Percentiles rank a stretch among this genome's conserved stretches.
Conservation (phyloP, 2,797 vertebrate species). For the Alosa sapidissima region DNA sequence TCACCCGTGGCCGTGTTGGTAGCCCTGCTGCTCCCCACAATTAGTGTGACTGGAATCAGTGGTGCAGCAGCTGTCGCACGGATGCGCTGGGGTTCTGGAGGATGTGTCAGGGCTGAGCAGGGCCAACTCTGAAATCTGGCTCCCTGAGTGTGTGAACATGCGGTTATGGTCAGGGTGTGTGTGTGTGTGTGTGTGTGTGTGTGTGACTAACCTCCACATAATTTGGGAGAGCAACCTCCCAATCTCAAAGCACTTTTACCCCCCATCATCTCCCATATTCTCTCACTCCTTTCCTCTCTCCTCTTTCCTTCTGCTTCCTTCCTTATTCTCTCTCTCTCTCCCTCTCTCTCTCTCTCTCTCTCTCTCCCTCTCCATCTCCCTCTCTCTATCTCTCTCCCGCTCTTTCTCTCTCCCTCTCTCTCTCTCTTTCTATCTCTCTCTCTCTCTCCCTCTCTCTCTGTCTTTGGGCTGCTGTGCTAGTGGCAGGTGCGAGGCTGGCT, state of each 20-base stretch:
- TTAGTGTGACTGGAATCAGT: constrained; percentile 1
- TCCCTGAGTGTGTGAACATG: constrained; percentile 3
- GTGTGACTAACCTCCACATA: constrained; percentile 10
- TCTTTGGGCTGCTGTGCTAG: constrained; percentile 4
- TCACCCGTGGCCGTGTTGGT: background rate
- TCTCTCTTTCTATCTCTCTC: background rate
- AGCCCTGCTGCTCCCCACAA: background rate
- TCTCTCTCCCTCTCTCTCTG: background rate
- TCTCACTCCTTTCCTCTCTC: background rate
- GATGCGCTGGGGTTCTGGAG: background rate
- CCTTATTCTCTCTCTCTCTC: background rate
- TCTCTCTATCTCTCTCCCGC: background rate
- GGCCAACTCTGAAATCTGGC: constrained; percentile 9
- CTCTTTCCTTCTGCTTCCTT: background rate
- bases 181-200: constrained; percentile 4
- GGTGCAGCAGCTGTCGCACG: background rate
- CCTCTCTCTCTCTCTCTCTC: background rate
- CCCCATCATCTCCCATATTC: background rate
- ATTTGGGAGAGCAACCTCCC: constrained; percentile 9
- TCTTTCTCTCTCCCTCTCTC: background rate
- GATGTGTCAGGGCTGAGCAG: constrained; percentile 6
- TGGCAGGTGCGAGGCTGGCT: constrained; percentile 12
- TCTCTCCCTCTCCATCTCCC: background rate
- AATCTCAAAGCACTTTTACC: background rate
- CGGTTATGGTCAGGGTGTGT: background rate